Evolutionary conservation across 1,140 invertebrate genomes (phyloP).

Genomic region (Tetramorium alpestre): DNA sequence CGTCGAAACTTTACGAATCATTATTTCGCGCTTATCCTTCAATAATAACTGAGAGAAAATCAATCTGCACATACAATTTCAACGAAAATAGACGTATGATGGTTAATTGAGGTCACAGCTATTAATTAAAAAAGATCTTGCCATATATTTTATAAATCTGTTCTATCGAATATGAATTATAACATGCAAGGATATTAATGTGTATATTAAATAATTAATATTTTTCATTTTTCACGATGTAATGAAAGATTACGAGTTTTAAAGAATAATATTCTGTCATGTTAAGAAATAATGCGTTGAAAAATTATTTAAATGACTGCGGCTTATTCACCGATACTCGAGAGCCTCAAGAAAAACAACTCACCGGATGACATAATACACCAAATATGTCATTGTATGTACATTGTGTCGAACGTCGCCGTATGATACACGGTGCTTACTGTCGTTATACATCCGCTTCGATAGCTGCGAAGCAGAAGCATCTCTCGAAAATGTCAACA

Average conservation of each 20-base stretch:
- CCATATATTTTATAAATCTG: background rate
- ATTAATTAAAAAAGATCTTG: background rate
- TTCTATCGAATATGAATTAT: background rate
- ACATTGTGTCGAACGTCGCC: conserved; percentile 36
- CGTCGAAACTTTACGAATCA: background rate
- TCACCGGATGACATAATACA: conserved; percentile 46
- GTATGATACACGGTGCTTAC: background rate
- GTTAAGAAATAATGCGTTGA: background rate
- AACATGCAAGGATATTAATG: background rate
- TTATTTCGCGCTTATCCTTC: background rate
- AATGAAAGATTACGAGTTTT: background rate
- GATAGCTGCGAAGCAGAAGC: conserved; percentile 12
- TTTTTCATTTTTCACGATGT: background rate
- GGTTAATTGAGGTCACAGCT: background rate
- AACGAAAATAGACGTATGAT: background rate
- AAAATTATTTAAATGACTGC: background rate
- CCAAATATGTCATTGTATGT: conserved; percentile 27
- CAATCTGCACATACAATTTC: background rate
- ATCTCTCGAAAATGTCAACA: conserved; percentile 32
- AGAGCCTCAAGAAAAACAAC: background rate
- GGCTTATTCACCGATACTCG: background rate
- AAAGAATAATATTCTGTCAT: background rate
- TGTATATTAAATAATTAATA: background rate
- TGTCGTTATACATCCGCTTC: background rate
- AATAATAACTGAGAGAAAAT: background rate